A percentile compares a stretch with the other conserved stretches of the same genome.
phyloP scores from a whole-genome alignment of 2,888 invertebrate genomes.

The Neoaliturus tenellus region DNA sequence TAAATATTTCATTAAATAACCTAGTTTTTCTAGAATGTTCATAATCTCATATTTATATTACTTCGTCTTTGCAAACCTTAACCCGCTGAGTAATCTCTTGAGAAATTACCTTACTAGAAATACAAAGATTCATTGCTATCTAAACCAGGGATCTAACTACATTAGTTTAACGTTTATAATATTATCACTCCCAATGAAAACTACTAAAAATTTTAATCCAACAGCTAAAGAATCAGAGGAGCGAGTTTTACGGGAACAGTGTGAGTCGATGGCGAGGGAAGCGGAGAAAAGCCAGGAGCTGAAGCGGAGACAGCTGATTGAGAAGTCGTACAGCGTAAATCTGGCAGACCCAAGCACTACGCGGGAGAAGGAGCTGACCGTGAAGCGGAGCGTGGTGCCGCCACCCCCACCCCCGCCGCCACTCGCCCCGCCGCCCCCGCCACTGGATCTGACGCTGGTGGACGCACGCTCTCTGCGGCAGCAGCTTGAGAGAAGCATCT shows the following conservation, averaged over 20 bases:
- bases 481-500: constrained; percentile 54
- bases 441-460: constrained; percentile 21
- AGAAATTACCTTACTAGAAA: no score
- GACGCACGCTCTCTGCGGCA: constrained; percentile 50
- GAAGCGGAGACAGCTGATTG: constrained; percentile 63
- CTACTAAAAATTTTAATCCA: no score
- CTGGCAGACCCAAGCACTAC: constrained; percentile 33
- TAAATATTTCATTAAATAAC: no score
- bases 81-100: no score
- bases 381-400: constrained; percentile 53
- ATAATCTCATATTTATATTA: no score
- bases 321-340: constrained; percentile 62
- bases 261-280: constrained; percentile 65
- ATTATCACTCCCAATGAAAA: no score
- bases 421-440: neutral
- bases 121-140: no score
- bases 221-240: constrained; percentile 66
- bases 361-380: constrained; percentile 56
- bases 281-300: constrained; percentile 65
- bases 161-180: no score
- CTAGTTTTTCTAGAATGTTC: no score
- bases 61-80: no score
- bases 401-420: constrained; percentile 55
- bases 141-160: no score
- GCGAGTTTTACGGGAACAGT: constrained; percentile 65